Conservation (phyloP, 1,140 invertebrate genomes). For the Sycophila sp. region DNA sequence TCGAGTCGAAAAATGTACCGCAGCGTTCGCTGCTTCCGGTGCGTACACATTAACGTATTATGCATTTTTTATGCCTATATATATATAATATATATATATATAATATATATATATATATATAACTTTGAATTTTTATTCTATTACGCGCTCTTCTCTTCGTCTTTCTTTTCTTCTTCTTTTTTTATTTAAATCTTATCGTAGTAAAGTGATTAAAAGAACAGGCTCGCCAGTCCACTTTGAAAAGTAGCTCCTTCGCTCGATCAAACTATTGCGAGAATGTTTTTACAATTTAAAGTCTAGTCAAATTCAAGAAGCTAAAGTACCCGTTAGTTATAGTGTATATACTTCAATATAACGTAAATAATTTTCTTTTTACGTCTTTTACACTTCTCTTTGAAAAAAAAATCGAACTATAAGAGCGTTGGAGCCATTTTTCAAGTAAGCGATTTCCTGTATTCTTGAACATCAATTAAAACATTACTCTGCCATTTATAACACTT, state of each 20-base stretch:
- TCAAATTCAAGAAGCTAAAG: background rate
- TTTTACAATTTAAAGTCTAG: background rate
- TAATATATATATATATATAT: too few species aligned
- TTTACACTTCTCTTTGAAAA: too few species aligned
- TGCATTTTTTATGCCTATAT: conserved; percentile 16
- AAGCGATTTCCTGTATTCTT: conserved; percentile 29
- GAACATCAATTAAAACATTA: conserved; percentile 51
- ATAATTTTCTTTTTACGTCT: background rate
- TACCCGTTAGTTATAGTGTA: background rate
- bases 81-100: too few species aligned
- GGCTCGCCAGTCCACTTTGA: background rate
- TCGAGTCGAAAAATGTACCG: conserved; percentile 19
- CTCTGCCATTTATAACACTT: conserved; percentile 54
- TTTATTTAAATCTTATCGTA: conserved; percentile 26
- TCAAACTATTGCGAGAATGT: background rate
- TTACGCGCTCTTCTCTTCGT: conserved; percentile 4
- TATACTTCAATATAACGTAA: background rate
- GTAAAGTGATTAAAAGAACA: conserved; percentile 16
- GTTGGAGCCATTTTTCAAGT: conserved; percentile 13
- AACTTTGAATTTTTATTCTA: conserved; percentile 7
- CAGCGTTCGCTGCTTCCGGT: background rate
- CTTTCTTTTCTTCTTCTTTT: too few species aligned
- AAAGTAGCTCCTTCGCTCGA: background rate
- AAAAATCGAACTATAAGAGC: background rate
- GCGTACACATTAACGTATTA: conserved; percentile 15